Evolutionary conservation across 2,797 vertebrate genomes (phyloP).

Genomic region (Dallia pectoralis): DNA sequence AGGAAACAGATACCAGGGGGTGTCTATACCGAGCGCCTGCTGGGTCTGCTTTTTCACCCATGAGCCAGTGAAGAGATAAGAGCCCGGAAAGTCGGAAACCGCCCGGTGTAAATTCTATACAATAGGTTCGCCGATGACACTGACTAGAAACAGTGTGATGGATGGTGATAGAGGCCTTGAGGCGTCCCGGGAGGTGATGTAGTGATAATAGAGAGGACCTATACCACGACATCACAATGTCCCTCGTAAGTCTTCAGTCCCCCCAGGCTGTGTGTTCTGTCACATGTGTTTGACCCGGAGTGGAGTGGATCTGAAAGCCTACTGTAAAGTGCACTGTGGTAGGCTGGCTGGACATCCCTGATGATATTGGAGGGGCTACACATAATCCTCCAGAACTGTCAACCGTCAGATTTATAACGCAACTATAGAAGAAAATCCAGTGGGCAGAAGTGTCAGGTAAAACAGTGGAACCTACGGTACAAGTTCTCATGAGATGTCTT

Average conservation of each 20-base stretch:
- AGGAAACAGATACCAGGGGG: conserved; percentile 3
- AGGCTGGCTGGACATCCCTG: conserved; percentile 41
- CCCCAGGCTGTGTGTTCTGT: conserved; percentile 38
- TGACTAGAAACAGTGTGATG: conserved; percentile 29
- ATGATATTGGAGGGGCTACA: conserved; percentile 48
- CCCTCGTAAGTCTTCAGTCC: conserved; percentile 25
- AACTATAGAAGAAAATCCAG: conserved; percentile 10
- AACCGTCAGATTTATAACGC: background rate
- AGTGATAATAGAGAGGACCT: conserved; percentile 38
- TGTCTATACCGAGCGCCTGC: conserved; percentile 15
- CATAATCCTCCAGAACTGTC: background rate
- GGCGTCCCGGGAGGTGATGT: conserved; percentile 49
- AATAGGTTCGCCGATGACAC: conserved; percentile 28
- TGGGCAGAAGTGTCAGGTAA: conserved; percentile 7
- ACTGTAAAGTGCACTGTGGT: conserved; percentile 45
- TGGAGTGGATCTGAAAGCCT: conserved; percentile 47
- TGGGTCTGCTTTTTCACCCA: conserved; percentile 27
- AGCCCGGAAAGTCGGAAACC: conserved; percentile 37
- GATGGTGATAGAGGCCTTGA: conserved; percentile 52
- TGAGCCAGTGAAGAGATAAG: conserved; percentile 40
- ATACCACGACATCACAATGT: conserved; percentile 55
- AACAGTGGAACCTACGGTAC: conserved; percentile 13
- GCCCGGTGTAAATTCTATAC: conserved; percentile 43
- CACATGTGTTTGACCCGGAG: conserved; percentile 44
- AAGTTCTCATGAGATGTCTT: conserved; percentile 30